phyloP scores from a whole-genome alignment of 2,888 invertebrate species.

The Iphiclides podalirius region DNA sequence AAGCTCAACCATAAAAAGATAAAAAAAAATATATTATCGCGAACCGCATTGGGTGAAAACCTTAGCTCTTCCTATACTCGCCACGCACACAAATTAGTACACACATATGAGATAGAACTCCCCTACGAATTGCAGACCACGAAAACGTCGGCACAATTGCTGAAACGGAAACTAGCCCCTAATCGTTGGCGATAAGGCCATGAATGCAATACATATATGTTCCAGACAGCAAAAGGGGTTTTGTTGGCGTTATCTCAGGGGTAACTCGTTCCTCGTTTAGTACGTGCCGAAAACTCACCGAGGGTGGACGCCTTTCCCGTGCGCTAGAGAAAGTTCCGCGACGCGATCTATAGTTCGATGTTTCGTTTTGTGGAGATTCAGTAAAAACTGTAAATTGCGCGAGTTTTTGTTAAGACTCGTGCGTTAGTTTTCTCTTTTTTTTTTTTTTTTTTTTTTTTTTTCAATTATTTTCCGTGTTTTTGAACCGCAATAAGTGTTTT shows the following conservation, averaged over 20 bases:
- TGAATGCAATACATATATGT: background rate
- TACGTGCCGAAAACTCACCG: conserved; percentile 8
- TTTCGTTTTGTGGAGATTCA: background rate
- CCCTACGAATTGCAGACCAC: conserved; percentile 19
- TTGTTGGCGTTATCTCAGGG: conserved; percentile 22
- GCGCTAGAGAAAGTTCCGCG: conserved; percentile 1
- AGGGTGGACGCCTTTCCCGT: conserved; percentile 3
- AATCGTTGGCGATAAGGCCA: background rate
- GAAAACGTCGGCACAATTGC: background rate
- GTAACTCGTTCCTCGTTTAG: conserved; percentile 16
- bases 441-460: no score
- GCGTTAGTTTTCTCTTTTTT: no score
- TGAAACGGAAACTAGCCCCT: background rate
- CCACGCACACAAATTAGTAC: conserved; percentile 21
- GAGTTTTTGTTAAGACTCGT: no score
- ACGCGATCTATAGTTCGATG: conserved; percentile 15
- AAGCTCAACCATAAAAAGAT: no score
- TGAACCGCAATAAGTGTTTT: no score
- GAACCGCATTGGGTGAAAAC: background rate
- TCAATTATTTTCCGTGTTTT: no score
- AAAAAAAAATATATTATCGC: no score
- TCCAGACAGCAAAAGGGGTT: conserved; percentile 16
- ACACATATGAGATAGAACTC: conserved; percentile 21
- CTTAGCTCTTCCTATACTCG: conserved; percentile 9
- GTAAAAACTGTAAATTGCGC: no score